These are phyloP conservation scores for Littorina saxatilis DNA, from an alignment of 1,140 invertebrate species.

Conservation along the genomic window DNA sequence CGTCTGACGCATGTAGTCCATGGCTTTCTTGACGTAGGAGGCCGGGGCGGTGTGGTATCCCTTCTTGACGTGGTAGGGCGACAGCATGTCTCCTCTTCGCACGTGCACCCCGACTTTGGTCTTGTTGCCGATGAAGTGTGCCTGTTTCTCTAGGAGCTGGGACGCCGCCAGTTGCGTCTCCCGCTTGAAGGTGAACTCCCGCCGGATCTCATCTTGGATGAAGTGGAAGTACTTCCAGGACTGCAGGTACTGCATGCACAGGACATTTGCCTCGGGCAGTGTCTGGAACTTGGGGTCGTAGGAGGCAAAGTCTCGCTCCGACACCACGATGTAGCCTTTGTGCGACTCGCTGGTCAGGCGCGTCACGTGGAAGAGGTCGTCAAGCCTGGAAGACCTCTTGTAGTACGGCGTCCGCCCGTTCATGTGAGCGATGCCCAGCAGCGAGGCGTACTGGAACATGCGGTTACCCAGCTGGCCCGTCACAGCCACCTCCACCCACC, in stretches of 20 bases:
- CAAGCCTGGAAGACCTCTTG: neutral
- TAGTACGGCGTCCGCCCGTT: constrained; percentile 49
- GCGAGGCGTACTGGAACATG: constrained; percentile 59
- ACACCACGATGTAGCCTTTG: neutral
- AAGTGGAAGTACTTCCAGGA: constrained; percentile 67
- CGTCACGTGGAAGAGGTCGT: neutral
- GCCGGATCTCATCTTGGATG: constrained; percentile 41
- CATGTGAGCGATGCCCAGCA: constrained; percentile 47
- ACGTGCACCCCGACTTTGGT: constrained; percentile 36
- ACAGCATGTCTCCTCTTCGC: constrained; percentile 29
- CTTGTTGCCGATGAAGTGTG: neutral
- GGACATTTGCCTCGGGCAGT: constrained; percentile 29
- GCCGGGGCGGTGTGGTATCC: constrained; percentile 31
- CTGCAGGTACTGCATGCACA: constrained; percentile 56
- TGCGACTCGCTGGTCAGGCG: neutral
- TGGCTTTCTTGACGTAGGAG: constrained; percentile 31
- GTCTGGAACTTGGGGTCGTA: constrained; percentile 38
- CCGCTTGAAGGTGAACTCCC: constrained; percentile 55
- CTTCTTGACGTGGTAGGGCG: neutral
- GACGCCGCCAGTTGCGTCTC: constrained; percentile 27
- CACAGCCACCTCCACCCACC: neutral
- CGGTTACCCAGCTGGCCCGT: constrained; percentile 55
- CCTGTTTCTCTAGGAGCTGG: neutral
- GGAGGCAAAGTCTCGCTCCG: constrained; percentile 13
- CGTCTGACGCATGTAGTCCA: constrained; percentile 30